A percentile compares a stretch with the other conserved stretches of the same genome.
Conservation (phyloP, 2,797 vertebrate genomes). For the Molothrus aeneus region DNA sequence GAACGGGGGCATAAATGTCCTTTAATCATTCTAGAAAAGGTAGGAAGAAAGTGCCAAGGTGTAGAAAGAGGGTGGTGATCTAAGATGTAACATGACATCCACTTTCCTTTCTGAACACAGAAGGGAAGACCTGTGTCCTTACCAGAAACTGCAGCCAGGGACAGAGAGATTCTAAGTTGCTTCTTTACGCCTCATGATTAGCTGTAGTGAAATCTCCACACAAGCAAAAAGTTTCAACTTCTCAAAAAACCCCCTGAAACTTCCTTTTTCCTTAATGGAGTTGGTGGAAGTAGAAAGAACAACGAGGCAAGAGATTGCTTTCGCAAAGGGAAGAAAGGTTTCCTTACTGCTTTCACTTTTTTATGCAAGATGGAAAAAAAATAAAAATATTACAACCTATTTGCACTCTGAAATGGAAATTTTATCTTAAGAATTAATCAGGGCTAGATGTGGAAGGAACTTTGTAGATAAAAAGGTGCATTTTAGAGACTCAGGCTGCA, state of each 20-base stretch:
- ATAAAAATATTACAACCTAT: neutral
- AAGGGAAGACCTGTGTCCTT: neutral
- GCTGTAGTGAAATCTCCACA: neutral
- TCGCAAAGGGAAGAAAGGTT: neutral
- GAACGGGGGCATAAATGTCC: neutral
- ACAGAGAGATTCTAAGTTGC: neutral
- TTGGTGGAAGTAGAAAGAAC: neutral
- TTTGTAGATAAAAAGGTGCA: neutral
- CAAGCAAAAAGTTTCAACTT: neutral
- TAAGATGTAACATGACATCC: neutral
- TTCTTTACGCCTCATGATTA: neutral
- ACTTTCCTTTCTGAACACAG: neutral
- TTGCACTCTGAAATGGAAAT: neutral
- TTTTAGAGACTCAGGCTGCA: neutral
- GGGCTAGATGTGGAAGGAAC: neutral
- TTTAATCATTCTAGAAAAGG: neutral
- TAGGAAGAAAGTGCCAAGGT: neutral
- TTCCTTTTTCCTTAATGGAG: constrained; percentile 8
- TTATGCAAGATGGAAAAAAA: neutral
- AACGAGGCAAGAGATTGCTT: constrained; percentile 20
- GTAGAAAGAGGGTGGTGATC: neutral
- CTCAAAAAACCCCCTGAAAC: neutral
- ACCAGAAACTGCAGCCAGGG: neutral
- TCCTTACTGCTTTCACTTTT: neutral
- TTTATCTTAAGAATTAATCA: neutral